These are phyloP conservation scores for Rostratula benghalensis DNA, from an alignment of 2,113 vertebrate genomes.

Conservation along the genomic window DNA sequence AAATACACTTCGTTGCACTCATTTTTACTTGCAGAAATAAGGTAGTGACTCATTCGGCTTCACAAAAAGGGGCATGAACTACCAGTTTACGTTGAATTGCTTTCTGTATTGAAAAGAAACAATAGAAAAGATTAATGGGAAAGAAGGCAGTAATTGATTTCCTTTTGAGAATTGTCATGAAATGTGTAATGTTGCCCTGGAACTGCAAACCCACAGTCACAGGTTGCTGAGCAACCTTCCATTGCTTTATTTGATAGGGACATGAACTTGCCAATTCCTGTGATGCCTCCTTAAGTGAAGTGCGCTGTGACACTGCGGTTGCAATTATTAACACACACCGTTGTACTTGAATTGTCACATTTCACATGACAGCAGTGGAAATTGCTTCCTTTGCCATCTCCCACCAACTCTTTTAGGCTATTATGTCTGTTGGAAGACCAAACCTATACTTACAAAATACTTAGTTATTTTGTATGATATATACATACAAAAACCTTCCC, in stretches of 20 bases:
- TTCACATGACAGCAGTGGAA: neutral
- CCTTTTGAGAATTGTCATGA: neutral
- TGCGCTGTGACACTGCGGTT: neutral
- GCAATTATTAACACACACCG: neutral
- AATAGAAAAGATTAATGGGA: neutral
- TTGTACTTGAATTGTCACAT: neutral
- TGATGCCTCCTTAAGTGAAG: neutral
- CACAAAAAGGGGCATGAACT: neutral
- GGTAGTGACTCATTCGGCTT: neutral
- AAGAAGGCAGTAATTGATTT: neutral
- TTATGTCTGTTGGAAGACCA: neutral
- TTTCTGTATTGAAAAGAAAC: neutral
- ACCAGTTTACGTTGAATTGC: neutral
- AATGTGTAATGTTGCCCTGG: neutral
- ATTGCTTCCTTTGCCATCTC: neutral
- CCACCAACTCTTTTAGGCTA: neutral
- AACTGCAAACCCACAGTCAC: neutral
- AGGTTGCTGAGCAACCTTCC: neutral
- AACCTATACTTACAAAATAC: neutral
- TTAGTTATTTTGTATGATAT: too few relatives aligned
- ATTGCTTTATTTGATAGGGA: neutral
- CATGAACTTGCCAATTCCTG: neutral
- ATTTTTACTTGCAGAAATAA: constrained; percentile 2
- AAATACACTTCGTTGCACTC: neutral
- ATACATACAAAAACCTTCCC: too few relatives aligned